Base-by-base conservation (phyloP, 2,888 invertebrate species). In the Clepsis dumicolana region DNA sequence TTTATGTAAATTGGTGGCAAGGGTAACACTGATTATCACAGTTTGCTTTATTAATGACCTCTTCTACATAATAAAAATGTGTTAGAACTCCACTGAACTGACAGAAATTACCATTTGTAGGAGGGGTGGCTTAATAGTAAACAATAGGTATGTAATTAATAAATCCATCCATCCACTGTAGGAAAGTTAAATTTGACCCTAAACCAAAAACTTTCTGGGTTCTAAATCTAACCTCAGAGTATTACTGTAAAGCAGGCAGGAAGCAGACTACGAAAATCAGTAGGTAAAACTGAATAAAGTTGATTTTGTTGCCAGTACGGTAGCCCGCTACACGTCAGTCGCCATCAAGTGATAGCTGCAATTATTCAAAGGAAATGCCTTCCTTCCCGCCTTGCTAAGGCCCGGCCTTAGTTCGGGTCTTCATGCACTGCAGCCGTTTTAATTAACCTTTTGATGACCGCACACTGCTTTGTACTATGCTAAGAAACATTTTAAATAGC, bases 311-410 rank as follows among this genome's bases (percentile, higher is more conserved):
- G 78, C 74, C 76, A 77, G 76, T 80, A 77, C 25, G 44, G 63
- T 32, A 21, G 53, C 44, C 61, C 48, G 50, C 41, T 27, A 12
- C 35, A 18, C 81, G 82, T 85, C 85, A 83, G 80, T 78, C 77
- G 78, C 80, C 82, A 82, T 84, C 83, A 80, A 81, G 81, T 81
- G 82, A 86, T 86, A 80, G 82, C 80, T 70, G 80, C 80, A 81
- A 88, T 87, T 85, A 86, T 80, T 87, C 85, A 86, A 78, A 82
- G 75, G 76, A 82, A 82, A 83, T 81, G 77, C 82, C 77, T 79
- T 78, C 77, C 70, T 75, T 77, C 70, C 50, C 12, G 29, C 29
- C 44, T 61, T 10, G 59, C n/a, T n/a, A 24, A 32, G 38, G 35
- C 32, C 25, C 29, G 38, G 41, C 50, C 21, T 61, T 32, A 41